Percentiles rank a stretch among this genome's conserved stretches.
phyloP scores from a whole-genome alignment of 2,888 invertebrate genomes.

The Tachina lurida region DNA sequence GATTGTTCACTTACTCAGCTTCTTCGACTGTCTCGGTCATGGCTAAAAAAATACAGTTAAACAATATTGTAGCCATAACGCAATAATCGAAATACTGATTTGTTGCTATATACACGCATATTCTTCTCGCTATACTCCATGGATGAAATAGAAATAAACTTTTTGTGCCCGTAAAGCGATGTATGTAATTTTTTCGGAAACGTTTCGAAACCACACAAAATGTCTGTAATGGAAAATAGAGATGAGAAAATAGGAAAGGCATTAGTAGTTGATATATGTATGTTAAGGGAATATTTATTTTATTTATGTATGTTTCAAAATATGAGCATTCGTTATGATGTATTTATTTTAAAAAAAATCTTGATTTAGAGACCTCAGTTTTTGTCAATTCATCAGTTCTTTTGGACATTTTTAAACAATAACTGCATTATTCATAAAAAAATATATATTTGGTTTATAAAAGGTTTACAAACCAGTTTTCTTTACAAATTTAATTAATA shows the following conservation, averaged over 20 bases:
- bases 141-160: slow-evolving; percentile 96
- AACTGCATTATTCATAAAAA: too few species aligned
- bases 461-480: too few species aligned
- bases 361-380: too few species aligned
- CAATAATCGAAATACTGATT: slow-evolving; percentile 98
- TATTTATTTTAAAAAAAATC: too few species aligned
- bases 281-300: neutral
- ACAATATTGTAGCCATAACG: slow-evolving; percentile 97
- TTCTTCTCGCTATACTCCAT: slow-evolving; percentile 93
- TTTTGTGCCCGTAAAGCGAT: slow-evolving; percentile 96
- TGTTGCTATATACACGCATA: slow-evolving; percentile 95
- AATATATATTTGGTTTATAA: too few species aligned
- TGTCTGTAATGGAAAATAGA: slow-evolving; percentile 88
- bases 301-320: too few species aligned
- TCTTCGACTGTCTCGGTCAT: slow-evolving; percentile 96
- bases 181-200: slow-evolving; percentile 97
- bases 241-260: neutral
- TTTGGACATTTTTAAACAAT: too few species aligned
- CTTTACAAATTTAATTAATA: too few species aligned
- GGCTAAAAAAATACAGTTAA: slow-evolving; percentile 99
- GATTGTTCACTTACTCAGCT: slow-evolving; percentile 90
- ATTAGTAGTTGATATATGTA: neutral
- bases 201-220: slow-evolving; percentile 98
- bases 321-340: too few species aligned
- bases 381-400: too few species aligned